Evolutionary conservation across 2,113 vertebrate species (phyloP), one percentile per base, ranked within the genome.

Genomic region (Mungos mungo): DNA sequence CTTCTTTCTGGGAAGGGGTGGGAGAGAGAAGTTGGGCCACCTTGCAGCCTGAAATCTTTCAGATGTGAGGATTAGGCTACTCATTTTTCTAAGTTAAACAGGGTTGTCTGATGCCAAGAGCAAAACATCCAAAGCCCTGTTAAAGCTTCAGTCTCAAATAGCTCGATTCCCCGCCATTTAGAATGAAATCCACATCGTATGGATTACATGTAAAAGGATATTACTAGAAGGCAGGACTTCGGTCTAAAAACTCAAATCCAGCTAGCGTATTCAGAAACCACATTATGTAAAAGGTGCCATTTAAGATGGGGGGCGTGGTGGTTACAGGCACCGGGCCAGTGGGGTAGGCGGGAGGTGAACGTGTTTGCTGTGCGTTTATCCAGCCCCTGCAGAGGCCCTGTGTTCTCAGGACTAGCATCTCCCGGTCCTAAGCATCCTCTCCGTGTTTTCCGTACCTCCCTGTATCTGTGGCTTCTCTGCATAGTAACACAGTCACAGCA

Each of bases 1-100:
- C 65, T 96, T 93, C 60, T n/a, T 96, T 95, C 60, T n/a, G 69
- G 45, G 19, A 25, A 57, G 19, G 2, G 5, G 63, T 29, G 21
- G 60, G 33, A 50, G 41, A 77, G 23, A 81, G 33, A 96, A 66
- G 21, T 50, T 96, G 41, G 83, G 60, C 63, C 69, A 95, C 57
- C 14, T 88, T 91, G 65, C 82, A 69, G 33, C 76, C 72, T 93
- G 41, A 95, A 92, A 74, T 91, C n/a, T 88, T 85, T 88, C 60
- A 47, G 45, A 63, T 35, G 14, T 63, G 29, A 76, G 86, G 87
- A 83, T 96, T 74, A 93, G 25, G n/a, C 71, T 91, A 60, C 41
- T 97, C 72, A 47, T 63, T 86, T 94, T 74, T 96, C 68, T 87
- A 50, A 93, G 38, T 86, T 86, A 72, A 94, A 83, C 5, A 54